phyloP scores from a whole-genome alignment of 2,113 vertebrate species.

The Micronisus gabar region DNA sequence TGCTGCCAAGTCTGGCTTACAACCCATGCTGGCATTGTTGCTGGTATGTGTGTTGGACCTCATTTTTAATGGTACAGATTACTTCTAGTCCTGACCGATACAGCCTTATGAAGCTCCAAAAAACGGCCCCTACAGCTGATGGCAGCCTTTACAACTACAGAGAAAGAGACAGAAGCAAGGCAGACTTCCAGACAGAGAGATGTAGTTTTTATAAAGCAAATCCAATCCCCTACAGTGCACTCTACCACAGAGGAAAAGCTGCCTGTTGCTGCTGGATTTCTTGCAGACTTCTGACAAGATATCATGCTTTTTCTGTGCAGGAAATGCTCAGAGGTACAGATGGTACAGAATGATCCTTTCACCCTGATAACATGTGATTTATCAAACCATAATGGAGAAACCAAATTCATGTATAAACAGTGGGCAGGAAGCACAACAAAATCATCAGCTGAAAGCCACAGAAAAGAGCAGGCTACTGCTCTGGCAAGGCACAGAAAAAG shows the following conservation, averaged over 20 bases:
- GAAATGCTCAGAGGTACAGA: neutral
- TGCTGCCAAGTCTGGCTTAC: neutral
- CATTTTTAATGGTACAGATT: neutral
- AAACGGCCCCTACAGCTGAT: neutral
- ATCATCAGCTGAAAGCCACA: neutral
- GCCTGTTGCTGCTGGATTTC: neutral
- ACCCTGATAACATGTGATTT: neutral
- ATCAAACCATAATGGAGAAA: neutral
- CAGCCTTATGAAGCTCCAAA: neutral
- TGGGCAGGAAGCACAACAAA: neutral
- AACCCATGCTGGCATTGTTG: neutral
- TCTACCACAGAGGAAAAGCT: neutral
- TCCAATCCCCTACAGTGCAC: neutral
- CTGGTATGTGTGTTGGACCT: neutral
- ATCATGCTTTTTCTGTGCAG: neutral
- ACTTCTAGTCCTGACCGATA: neutral
- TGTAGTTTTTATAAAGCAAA: neutral
- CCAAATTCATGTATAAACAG: neutral
- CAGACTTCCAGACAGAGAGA: neutral
- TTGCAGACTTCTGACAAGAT: neutral
- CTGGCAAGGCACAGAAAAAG: neutral
- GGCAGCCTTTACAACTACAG: neutral
- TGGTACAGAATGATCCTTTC: neutral
- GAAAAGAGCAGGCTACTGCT: neutral
- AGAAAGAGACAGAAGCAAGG: neutral